These are phyloP conservation scores for Garrulus glandarius DNA, from an alignment of 2,797 vertebrate species.

Conservation along the genomic window DNA sequence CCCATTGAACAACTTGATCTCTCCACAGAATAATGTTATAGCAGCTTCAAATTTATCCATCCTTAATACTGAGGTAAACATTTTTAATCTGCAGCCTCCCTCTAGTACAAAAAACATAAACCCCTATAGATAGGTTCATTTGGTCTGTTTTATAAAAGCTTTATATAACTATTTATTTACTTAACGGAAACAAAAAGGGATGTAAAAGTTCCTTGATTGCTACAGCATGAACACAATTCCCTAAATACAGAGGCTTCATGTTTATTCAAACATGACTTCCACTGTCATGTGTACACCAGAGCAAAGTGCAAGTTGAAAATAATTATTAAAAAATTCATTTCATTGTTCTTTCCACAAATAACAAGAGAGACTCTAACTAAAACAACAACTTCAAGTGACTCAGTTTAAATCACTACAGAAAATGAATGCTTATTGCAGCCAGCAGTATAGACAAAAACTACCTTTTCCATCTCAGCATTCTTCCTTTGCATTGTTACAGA, in stretches of 20 bases:
- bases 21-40: background rate
- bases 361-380: constrained; percentile 39
- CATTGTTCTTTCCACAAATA: constrained; percentile 46
- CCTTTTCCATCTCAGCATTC: constrained; percentile 63
- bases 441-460: background rate
- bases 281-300: background rate
- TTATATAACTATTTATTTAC: background rate
- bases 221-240: background rate
- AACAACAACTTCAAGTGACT: constrained; percentile 53
- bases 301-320: constrained; percentile 10
- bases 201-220: background rate
- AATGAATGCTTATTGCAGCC: constrained; percentile 20
- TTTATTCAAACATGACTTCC: constrained; percentile 16
- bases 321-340: constrained; percentile 58
- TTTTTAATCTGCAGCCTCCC: background rate
- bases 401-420: constrained; percentile 52
- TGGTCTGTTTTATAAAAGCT: background rate
- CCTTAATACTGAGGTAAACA: background rate
- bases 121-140: background rate
- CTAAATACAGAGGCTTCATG: background rate
- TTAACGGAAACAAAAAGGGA: background rate
- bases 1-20: background rate
- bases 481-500: constrained; percentile 54
- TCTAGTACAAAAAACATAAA: background rate
- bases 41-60: background rate